phyloP scores from a whole-genome alignment of 2,888 invertebrate species.

The Lithophane socia region DNA sequence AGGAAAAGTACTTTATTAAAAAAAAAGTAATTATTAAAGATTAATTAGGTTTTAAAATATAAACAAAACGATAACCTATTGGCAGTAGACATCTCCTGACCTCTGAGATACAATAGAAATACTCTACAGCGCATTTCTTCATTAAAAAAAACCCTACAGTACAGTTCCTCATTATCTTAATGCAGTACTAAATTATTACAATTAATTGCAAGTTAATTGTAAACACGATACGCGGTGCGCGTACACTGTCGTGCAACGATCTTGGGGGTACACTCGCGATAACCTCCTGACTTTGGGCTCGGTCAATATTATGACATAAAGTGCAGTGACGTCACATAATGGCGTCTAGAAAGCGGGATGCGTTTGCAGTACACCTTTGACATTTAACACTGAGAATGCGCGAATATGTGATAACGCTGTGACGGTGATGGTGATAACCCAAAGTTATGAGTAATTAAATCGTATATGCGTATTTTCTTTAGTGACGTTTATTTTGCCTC shows the following conservation, averaged over 20 bases:
- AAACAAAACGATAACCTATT: constrained; percentile 44
- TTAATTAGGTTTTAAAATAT: constrained; percentile 30
- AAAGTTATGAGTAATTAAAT: neutral
- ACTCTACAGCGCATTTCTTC: constrained; percentile 1
- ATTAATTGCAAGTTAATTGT: constrained; percentile 57
- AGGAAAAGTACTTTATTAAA: constrained; percentile 45
- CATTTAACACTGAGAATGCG: constrained; percentile 39
- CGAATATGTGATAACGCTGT: constrained; percentile 13
- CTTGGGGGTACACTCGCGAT: constrained; percentile 63
- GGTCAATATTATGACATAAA: constrained; percentile 66
- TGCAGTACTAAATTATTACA: constrained; percentile 47
- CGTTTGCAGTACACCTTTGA: constrained; percentile 49
- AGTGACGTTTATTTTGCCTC: constrained; percentile 4
- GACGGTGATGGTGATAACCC: constrained; percentile 39
- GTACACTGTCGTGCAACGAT: constrained; percentile 52
- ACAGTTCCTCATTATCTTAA: constrained; percentile 41
- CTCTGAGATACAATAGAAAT: constrained; percentile 30
- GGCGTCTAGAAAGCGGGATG: constrained; percentile 55
- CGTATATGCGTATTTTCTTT: constrained; percentile 12
- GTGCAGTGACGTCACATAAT: constrained; percentile 58
- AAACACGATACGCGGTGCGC: constrained; percentile 38
- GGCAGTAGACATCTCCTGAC: constrained; percentile 31
- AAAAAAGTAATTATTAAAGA: constrained; percentile 7
- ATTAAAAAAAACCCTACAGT: constrained; percentile 4
- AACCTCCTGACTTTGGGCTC: constrained; percentile 65